Evolutionary conservation across 2,797 vertebrate genomes (phyloP).

Genomic region (Brotula barbata): DNA sequence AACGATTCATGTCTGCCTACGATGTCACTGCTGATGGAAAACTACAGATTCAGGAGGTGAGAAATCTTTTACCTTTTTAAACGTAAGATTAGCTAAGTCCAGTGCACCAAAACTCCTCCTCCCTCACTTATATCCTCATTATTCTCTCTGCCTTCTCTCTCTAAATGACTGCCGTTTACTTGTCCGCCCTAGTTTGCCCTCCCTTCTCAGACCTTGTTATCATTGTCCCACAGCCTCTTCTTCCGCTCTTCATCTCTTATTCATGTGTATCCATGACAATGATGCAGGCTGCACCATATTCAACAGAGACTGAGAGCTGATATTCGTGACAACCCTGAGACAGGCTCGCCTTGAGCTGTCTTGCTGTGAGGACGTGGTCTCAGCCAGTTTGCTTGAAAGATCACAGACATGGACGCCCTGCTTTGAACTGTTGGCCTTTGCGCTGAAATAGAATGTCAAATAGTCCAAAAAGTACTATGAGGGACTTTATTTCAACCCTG

Average conservation of each 20-base stretch:
- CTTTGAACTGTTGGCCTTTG: not conserved
- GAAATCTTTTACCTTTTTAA: not conserved
- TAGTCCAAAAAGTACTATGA: not conserved
- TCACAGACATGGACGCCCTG: not conserved
- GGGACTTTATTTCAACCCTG: not conserved
- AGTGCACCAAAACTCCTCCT: not conserved
- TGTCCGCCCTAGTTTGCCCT: not conserved
- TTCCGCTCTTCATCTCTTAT: constrained; percentile 10
- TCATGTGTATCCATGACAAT: constrained; percentile 24
- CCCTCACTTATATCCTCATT: not conserved
- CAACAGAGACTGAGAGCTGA: constrained; percentile 5
- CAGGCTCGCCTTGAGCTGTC: not conserved
- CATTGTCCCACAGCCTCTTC: not conserved
- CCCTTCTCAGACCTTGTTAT: not conserved
- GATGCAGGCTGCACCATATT: constrained; percentile 12
- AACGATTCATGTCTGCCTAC: constrained; percentile 84
- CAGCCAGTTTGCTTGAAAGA: not conserved
- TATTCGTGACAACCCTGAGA: constrained; percentile 14
- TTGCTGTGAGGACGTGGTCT: not conserved
- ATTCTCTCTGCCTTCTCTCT: not conserved
- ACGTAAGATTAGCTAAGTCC: too few relatives aligned
- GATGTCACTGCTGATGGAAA: constrained; percentile 82
- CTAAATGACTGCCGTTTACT: too few relatives aligned
- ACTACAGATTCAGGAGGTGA: constrained; percentile 92
- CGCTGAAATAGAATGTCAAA: not conserved